Conservation (phyloP, 1,140 invertebrate species). For the Sitobion miscanthi region DNA sequence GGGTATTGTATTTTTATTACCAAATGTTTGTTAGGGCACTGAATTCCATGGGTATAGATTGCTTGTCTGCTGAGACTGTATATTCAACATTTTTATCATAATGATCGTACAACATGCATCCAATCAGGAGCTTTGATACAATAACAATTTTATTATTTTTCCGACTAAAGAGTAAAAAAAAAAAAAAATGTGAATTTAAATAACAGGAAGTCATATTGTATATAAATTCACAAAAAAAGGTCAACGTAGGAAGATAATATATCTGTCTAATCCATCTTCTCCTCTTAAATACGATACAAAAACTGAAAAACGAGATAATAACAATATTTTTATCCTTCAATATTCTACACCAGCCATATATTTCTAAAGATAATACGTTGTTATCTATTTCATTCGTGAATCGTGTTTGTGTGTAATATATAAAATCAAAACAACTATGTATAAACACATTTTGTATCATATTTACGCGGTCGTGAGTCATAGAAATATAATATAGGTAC, state of each 20-base stretch:
- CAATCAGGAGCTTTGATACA: neutral
- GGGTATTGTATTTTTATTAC: neutral
- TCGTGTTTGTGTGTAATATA: neutral
- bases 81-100: neutral
- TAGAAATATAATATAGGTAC: too few species aligned
- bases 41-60: too few species aligned
- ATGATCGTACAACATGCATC: neutral
- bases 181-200: neutral
- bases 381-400: neutral
- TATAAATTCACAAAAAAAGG: neutral
- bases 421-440: neutral
- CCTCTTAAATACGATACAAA: neutral
- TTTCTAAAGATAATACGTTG: neutral
- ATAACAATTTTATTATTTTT: neutral
- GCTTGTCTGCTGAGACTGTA: too few species aligned
- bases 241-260: neutral
- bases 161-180: neutral
- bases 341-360: neutral
- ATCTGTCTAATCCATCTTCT: neutral
- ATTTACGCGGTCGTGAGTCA: neutral
- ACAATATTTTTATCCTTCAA: neutral
- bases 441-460: neutral
- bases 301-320: neutral
- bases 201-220: neutral
- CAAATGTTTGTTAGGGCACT: too few species aligned